Conservation (phyloP, 2,888 invertebrate species). For the Xylota sylvarum region DNA sequence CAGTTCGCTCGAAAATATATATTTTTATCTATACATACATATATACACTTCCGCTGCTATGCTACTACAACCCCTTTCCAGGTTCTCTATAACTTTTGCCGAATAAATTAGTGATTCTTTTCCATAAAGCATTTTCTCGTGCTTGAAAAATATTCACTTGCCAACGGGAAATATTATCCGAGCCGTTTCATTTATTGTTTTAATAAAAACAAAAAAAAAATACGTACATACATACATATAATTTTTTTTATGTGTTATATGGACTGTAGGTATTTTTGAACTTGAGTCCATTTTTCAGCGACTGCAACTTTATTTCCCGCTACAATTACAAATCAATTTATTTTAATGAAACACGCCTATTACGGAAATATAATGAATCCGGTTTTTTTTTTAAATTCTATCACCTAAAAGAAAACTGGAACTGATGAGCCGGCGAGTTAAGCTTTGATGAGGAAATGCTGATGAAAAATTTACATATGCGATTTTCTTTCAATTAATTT, state of each 20-base stretch:
- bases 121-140: conserved; percentile 8
- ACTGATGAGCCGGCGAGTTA: background rate
- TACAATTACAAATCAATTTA: conserved; percentile 15
- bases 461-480: conserved; percentile 26
- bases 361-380: conserved; percentile 20
- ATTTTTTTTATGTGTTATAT: background rate
- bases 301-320: conserved; percentile 10
- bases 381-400: conserved; percentile 19
- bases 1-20: conserved; percentile 17
- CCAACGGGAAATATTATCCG: conserved; percentile 1
- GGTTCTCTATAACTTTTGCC: conserved; percentile 12
- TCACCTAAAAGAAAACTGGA: conserved; percentile 12
- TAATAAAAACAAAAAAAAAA: conserved; percentile 1
- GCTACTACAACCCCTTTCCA: background rate
- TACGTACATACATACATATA: background rate
- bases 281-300: conserved; percentile 4
- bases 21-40: background rate
- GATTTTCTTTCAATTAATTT: conserved; percentile 50
- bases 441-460: conserved; percentile 7
- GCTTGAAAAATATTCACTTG: conserved; percentile 20
- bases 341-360: conserved; percentile 26
- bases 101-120: conserved; percentile 28
- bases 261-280: background rate
- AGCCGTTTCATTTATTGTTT: conserved; percentile 26
- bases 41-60: conserved; percentile 18